These are phyloP conservation scores for Malurus splendens DNA, from an alignment of 2,797 vertebrate species.

Conservation along the genomic window DNA sequence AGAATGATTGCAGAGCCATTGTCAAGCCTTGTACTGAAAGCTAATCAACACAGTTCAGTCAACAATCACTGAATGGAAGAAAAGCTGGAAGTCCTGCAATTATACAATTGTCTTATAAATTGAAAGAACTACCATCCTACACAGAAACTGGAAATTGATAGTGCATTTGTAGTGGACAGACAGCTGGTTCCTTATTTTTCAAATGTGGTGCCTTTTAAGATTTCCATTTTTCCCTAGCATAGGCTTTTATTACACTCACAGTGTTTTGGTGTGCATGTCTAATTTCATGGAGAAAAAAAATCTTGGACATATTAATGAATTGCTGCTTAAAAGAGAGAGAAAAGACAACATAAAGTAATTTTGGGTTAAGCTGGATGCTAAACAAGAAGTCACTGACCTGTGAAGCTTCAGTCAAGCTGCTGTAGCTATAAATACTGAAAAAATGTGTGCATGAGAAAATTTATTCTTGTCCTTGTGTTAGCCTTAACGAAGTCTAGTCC, in stretches of 20 bases:
- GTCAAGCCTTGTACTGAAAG: conserved; percentile 34
- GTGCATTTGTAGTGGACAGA: background rate
- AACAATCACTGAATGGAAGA: conserved; percentile 25
- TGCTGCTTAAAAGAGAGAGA: conserved; percentile 35
- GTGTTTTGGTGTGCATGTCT: background rate
- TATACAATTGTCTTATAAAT: background rate
- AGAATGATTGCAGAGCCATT: conserved; percentile 2
- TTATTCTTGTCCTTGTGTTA: conserved; percentile 3
- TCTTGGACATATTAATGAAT: background rate
- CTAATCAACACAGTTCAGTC: conserved; percentile 51
- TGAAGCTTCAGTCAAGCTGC: background rate
- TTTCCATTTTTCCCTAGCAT: background rate
- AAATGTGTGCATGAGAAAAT: background rate
- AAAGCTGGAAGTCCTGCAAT: conserved; percentile 35
- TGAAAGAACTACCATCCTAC: background rate
- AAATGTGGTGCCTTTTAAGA: background rate
- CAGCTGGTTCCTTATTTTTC: background rate
- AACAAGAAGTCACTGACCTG: background rate
- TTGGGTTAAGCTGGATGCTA: background rate
- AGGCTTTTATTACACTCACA: background rate
- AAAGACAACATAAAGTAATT: conserved; percentile 17
- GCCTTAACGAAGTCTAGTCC: background rate
- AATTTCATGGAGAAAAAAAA: background rate
- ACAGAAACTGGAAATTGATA: conserved; percentile 30
- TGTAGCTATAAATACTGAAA: background rate